phyloP scores from a whole-genome alignment of 2,113 vertebrate genomes.

The Ciconia maguari region DNA sequence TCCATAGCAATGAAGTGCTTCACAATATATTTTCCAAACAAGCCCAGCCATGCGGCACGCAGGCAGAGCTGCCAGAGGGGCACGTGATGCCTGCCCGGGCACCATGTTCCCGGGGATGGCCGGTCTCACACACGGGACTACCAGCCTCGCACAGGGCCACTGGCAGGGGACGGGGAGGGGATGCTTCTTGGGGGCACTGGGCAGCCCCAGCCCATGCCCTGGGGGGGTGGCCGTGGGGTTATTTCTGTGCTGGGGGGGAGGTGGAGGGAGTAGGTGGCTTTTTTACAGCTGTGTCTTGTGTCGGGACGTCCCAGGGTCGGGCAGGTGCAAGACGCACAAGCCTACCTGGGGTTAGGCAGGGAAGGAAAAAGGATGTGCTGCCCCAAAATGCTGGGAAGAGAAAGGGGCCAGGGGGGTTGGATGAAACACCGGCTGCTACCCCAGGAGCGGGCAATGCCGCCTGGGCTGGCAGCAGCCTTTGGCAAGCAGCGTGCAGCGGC shows the following conservation, averaged over 20 bases:
- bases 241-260: background rate
- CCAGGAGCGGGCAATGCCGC: accelerated
- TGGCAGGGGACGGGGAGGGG: background rate
- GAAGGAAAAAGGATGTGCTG: background rate
- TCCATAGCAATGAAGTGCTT: slow-evolving; percentile 19
- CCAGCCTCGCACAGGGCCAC: background rate
- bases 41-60: accelerated
- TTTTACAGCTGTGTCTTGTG: background rate
- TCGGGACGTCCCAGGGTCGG: background rate
- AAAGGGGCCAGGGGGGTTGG: background rate
- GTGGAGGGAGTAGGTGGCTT: background rate
- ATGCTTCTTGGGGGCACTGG: accelerated
- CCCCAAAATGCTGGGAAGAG: background rate
- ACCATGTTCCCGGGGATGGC: accelerated
- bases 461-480: accelerated
- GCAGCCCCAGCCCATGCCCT: background rate
- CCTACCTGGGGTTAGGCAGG: background rate
- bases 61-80: background rate
- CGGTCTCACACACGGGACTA: accelerated
- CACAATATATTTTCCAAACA: background rate
- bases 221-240: background rate
- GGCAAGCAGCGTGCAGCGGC: accelerated
- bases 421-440: background rate
- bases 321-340: background rate
- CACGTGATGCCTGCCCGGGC: accelerated